A percentile compares a stretch with the other conserved stretches of the same genome.
These are phyloP conservation scores for Drosophila micromelanica DNA, from an alignment of 1,140 invertebrate genomes.

Conservation along the genomic window DNA sequence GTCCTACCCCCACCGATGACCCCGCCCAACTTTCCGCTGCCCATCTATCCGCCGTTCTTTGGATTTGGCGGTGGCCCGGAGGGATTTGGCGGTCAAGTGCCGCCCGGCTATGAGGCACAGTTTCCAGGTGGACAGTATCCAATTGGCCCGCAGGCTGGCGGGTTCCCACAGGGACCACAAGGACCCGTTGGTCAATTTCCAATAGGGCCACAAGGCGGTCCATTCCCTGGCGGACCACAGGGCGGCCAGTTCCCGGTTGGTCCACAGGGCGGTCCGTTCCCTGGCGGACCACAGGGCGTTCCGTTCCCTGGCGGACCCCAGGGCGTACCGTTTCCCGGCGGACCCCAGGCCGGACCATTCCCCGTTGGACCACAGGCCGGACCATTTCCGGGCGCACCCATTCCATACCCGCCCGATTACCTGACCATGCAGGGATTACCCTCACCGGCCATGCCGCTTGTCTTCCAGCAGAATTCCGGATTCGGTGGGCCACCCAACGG, in stretches of 20 bases:
- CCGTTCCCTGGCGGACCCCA: constrained; percentile 2
- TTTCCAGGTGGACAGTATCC: constrained; percentile 14
- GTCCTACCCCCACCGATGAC: constrained; percentile 32
- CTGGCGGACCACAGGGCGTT: not conserved
- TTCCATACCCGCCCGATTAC: constrained; percentile 46
- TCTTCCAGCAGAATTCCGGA: constrained; percentile 42
- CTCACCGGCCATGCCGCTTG: constrained; percentile 23
- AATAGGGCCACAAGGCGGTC: not conserved
- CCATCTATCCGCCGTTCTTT: constrained; percentile 70
- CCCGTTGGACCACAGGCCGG: constrained; percentile 3
- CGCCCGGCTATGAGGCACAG: constrained; percentile 35
- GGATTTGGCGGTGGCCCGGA: constrained; percentile 48
- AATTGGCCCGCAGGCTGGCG: constrained; percentile 1
- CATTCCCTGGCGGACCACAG: constrained; percentile 1
- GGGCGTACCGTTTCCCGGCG: not conserved
- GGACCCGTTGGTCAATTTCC: constrained; percentile 17
- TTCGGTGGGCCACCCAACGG: constrained; percentile 56
- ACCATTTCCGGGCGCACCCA: constrained; percentile 3
- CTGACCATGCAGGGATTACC: constrained; percentile 59
- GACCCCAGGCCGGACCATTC: constrained; percentile 5
- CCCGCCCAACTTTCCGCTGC: constrained; percentile 68
- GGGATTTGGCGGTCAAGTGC: constrained; percentile 25
- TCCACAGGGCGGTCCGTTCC: not conserved
- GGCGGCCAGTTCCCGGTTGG: not conserved
- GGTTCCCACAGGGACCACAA: constrained; percentile 6